Evolutionary conservation across 1,140 invertebrate genomes (phyloP).

Genomic region (Teleogryllus occipitalis): DNA sequence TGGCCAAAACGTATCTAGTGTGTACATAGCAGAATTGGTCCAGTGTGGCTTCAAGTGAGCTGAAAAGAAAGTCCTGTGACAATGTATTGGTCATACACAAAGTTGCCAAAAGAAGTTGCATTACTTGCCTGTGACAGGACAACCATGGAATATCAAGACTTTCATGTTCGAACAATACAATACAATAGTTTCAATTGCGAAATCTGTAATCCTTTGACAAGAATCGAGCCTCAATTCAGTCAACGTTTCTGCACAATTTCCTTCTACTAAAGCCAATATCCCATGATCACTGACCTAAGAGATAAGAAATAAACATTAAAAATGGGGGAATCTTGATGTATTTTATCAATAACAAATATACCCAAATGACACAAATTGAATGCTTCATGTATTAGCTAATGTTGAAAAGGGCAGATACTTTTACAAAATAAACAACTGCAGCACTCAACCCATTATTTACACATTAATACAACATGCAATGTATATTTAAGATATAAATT

Average conservation of each 20-base stretch:
- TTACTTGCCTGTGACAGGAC: conserved; percentile 10
- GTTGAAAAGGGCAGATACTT: too few species aligned
- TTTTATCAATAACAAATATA: background rate
- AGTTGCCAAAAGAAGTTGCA: background rate
- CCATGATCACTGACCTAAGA: conserved; percentile 3
- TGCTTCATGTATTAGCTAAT: too few species aligned
- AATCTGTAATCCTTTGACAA: background rate
- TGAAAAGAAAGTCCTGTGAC: background rate
- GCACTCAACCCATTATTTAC: too few species aligned
- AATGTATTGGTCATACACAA: too few species aligned
- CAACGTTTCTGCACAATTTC: background rate
- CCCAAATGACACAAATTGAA: background rate
- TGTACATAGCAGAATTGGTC: background rate
- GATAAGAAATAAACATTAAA: background rate
- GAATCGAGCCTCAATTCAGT: background rate
- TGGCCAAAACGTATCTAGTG: background rate
- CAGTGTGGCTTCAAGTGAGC: background rate
- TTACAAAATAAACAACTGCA: too few species aligned
- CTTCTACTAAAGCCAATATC: conserved; percentile 1
- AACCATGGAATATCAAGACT: conserved; percentile 6
- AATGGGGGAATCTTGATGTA: too few species aligned
- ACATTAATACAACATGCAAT: too few species aligned
- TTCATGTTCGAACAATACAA: conserved; percentile 3
- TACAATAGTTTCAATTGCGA: background rate
- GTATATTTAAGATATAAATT: too few species aligned